A percentile compares a stretch with the other conserved stretches of the same genome.
phyloP scores from a whole-genome alignment of 2,888 invertebrate species.

The Lathronympha strigana region DNA sequence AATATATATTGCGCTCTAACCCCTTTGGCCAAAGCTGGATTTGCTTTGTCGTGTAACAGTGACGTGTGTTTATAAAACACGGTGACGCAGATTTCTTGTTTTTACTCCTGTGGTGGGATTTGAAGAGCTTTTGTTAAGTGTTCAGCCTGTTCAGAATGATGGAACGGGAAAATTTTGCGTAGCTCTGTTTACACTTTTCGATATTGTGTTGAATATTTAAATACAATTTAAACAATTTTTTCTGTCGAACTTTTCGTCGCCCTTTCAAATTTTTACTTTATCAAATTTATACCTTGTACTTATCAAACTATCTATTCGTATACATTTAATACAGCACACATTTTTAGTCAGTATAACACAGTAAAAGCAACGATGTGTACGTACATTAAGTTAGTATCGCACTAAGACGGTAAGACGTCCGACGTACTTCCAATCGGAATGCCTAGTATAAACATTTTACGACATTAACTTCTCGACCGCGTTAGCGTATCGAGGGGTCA shows the following conservation, averaged over 20 bases:
- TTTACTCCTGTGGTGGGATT: slow-evolving; percentile 73
- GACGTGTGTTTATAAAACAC: slow-evolving; percentile 56
- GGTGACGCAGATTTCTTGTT: slow-evolving; percentile 66
- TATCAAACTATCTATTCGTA: too few species aligned
- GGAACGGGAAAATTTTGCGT: slow-evolving; percentile 57
- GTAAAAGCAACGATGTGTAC: too few species aligned
- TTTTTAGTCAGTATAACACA: too few species aligned
- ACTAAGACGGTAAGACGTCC: too few species aligned
- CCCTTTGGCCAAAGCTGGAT: slow-evolving; percentile 40
- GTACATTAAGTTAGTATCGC: too few species aligned
- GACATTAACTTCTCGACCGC: too few species aligned
- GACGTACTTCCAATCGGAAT: too few species aligned
- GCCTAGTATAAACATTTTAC: too few species aligned
- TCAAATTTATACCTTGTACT: not conserved
- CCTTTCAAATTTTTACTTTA: too few species aligned
- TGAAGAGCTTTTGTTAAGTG: slow-evolving; percentile 73
- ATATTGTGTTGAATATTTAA: slow-evolving; percentile 27
- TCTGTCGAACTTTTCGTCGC: slow-evolving; percentile 21
- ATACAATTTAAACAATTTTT: slow-evolving; percentile 35
- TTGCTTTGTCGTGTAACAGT: slow-evolving; percentile 42
- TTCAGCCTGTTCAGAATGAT: slow-evolving; percentile 67
- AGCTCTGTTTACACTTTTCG: slow-evolving; percentile 48
- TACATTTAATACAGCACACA: too few species aligned
- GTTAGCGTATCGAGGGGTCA: too few species aligned
- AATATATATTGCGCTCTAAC: slow-evolving; percentile 43